Evolutionary conservation across 1,140 invertebrate species (phyloP).

Genomic region (Tribolium castaneum): DNA sequence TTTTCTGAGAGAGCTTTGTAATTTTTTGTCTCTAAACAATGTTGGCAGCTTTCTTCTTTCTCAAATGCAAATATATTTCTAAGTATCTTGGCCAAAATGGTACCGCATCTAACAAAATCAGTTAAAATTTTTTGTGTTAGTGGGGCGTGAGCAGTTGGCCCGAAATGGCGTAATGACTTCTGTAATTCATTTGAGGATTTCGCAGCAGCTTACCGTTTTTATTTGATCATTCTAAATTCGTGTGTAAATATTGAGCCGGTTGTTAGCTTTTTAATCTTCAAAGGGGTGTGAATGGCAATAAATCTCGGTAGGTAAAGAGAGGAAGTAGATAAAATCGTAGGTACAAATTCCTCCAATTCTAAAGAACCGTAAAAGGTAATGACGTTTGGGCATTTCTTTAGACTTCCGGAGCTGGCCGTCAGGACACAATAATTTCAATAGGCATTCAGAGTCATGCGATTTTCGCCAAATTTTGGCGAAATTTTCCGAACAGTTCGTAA

Average conservation of each 20-base stretch:
- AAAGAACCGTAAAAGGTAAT: slow-evolving; percentile 35
- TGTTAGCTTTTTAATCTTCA: slow-evolving; percentile 36
- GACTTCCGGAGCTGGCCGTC: slow-evolving; percentile 31
- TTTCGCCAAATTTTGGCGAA: background rate
- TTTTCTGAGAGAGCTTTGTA: too few relatives aligned
- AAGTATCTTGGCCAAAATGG: too few relatives aligned
- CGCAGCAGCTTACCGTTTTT: slow-evolving; percentile 31
- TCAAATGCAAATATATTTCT: too few relatives aligned
- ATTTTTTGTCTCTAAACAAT: too few relatives aligned
- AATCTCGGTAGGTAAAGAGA: slow-evolving; percentile 35
- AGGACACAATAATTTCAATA: slow-evolving; percentile 21
- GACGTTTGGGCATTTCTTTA: slow-evolving; percentile 35
- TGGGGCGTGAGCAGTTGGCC: background rate
- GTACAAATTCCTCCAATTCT: slow-evolving; percentile 37
- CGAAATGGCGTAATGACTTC: background rate
- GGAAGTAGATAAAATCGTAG: slow-evolving; percentile 40
- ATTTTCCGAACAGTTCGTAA: background rate
- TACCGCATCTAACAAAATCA: too few relatives aligned
- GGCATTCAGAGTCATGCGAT: slow-evolving; percentile 18
- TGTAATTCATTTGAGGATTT: slow-evolving; percentile 26
- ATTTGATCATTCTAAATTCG: slow-evolving; percentile 31
- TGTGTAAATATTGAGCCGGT: slow-evolving; percentile 23
- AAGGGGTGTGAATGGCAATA: slow-evolving; percentile 28
- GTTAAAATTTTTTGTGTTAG: background rate
- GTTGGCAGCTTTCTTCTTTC: too few relatives aligned